These are phyloP conservation scores for Distichodus sexfasciatus DNA, from an alignment of 2,797 vertebrate species.

Conservation along the genomic window DNA sequence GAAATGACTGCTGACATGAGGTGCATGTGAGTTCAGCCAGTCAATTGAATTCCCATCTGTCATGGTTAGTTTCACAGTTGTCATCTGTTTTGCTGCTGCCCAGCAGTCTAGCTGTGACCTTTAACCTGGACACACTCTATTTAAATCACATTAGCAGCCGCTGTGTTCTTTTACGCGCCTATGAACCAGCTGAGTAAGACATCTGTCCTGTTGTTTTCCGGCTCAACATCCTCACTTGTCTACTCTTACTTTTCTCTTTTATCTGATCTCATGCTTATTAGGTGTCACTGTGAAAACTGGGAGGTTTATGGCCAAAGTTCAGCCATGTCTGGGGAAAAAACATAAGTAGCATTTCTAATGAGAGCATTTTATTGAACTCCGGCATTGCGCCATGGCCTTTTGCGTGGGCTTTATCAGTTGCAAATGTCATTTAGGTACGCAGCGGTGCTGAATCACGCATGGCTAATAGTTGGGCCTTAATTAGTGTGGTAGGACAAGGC, in stretches of 20 bases:
- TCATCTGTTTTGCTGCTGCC: constrained; percentile 75
- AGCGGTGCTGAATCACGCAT: constrained; percentile 68
- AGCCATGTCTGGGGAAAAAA: constrained; percentile 9
- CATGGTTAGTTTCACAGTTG: constrained; percentile 80
- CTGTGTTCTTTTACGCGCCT: constrained; percentile 68
- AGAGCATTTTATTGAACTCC: constrained; percentile 69
- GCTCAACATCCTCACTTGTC: constrained; percentile 56
- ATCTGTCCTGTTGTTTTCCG: constrained; percentile 72
- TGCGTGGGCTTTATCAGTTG: constrained; percentile 58
- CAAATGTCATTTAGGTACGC: constrained; percentile 72
- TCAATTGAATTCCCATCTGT: constrained; percentile 79
- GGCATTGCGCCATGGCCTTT: constrained; percentile 72
- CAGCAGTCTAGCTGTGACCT: constrained; percentile 71
- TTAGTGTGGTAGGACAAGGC: constrained; percentile 64
- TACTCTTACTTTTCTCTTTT: constrained; percentile 69
- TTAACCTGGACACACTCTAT: constrained; percentile 79
- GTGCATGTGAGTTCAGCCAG: constrained; percentile 58
- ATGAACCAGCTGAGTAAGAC: constrained; percentile 75
- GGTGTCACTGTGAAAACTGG: constrained; percentile 16
- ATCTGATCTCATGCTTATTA: constrained; percentile 65
- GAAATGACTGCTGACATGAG: constrained; percentile 41
- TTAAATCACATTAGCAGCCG: constrained; percentile 79
- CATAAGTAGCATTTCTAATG: constrained; percentile 34
- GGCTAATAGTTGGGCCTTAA: constrained; percentile 67
- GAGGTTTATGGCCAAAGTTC: constrained; percentile 38